Conservation (phyloP, 2,113 vertebrate species). For the Ammodramus savannarum region DNA sequence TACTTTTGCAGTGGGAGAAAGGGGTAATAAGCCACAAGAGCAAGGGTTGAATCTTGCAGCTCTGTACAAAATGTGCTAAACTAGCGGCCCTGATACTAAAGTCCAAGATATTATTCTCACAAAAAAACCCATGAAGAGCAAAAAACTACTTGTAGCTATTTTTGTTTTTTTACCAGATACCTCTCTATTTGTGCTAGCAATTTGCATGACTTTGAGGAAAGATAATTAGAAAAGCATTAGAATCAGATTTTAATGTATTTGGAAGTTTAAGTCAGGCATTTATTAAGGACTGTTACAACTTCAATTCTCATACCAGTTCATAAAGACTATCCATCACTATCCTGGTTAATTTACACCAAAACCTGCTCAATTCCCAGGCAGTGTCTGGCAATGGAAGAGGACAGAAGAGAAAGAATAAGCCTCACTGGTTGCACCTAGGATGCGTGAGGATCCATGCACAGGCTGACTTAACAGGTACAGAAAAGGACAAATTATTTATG, state of each 20-base stretch:
- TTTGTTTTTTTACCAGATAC: not conserved
- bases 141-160: not conserved
- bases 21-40: not conserved
- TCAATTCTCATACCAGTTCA: not conserved
- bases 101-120: not conserved
- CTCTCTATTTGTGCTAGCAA: not conserved
- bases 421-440: not conserved
- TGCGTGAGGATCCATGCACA: not conserved
- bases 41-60: not conserved
- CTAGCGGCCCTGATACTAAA: not conserved
- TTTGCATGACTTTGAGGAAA: not conserved
- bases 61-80: not conserved
- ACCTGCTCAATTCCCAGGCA: not conserved
- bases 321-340: not conserved
- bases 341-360: not conserved
- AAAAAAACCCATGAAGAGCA: not conserved
- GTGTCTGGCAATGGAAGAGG: not conserved
- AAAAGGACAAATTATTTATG: not conserved
- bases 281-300: not conserved
- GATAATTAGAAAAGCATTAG: not conserved
- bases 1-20: not conserved
- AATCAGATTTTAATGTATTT: not conserved
- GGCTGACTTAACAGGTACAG: not conserved
- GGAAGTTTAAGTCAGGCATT: not conserved
- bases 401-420: not conserved